Evolutionary conservation across 2,888 invertebrate genomes (phyloP), one percentile per base, ranked within the genome.

Genomic region (Hydrotaea diabolus): DNA sequence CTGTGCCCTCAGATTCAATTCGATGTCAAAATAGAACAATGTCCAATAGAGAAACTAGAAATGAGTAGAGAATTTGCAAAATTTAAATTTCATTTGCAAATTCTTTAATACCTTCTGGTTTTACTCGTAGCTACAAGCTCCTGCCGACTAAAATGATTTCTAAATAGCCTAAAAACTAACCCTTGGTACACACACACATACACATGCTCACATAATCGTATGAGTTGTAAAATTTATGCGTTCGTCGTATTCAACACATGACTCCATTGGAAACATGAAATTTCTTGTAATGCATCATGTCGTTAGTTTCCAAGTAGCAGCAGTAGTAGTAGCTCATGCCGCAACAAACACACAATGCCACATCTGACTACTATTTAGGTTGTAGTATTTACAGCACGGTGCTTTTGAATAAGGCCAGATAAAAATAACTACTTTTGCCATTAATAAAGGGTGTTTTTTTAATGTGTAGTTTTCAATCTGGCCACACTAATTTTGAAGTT

Each of bases 241-340:
- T 39, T 59, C 71, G 57, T 72, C 71, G 57, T 72, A 72, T 71
- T 43, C 26, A 69, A 73, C 77, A 79, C 81, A 83, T 86, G 83
- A 83, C 83, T 82, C 75, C 79, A 80, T 77, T 81, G 77, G 83
- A 83, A 77, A 82, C 75, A 85, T 82, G 75, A 53, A 79, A 81
- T 77, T 77, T 83, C 83, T 81, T 83, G 82, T 82, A 85, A 77
- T 79, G 80, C 75, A 84, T 77, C 71, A 76, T 77, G 82, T 77
- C 72, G 59, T 74, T 77, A 72, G 36, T 66, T 66, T 23, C 26
- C 19, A 66, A 59, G 59, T 59, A 59, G 59, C 26, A 26, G 2
- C 26, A 13, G 13, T 43, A 59, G 59, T 59, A 59, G 59, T 59
- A 26, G 2, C 26, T 59, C 59, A 21, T 59, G 59, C 59, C 59